phyloP scores from a whole-genome alignment of 2,113 vertebrate genomes.

The Sinocyclocheilus anshuiensis region DNA sequence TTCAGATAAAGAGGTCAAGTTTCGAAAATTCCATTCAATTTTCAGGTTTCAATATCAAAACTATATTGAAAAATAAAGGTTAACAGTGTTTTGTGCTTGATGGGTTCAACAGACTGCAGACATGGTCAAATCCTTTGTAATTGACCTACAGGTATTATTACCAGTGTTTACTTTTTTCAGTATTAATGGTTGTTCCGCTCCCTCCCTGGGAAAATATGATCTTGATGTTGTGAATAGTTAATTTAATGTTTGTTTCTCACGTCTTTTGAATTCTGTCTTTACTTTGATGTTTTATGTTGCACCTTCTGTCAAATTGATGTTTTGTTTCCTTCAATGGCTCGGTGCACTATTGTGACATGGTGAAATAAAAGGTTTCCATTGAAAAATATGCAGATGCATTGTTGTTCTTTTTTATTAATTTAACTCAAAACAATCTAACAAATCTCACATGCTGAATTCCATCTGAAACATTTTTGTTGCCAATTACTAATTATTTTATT shows the following conservation, averaged over 20 bases:
- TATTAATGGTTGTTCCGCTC: slow-evolving; percentile 19
- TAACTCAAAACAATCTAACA: neutral
- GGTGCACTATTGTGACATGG: slow-evolving; percentile 80
- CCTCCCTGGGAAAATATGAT: slow-evolving; percentile 19
- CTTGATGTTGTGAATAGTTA: slow-evolving; percentile 51
- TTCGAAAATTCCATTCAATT: neutral
- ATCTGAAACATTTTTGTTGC: too few relatives aligned
- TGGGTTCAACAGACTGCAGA: neutral
- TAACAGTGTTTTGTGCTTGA: slow-evolving; percentile 18
- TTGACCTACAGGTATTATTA: neutral
- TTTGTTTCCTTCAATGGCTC: slow-evolving; percentile 81
- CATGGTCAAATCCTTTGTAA: slow-evolving; percentile 32
- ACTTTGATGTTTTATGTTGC: slow-evolving; percentile 41
- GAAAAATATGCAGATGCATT: slow-evolving; percentile 2
- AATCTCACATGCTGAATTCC: too few relatives aligned
- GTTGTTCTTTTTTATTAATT: neutral
- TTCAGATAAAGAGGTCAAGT: neutral
- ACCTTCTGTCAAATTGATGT: slow-evolving; percentile 70
- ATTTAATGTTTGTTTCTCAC: slow-evolving; percentile 27
- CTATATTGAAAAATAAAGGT: neutral
- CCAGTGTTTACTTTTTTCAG: slow-evolving; percentile 42
- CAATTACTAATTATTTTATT: too few relatives aligned
- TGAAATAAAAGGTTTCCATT: slow-evolving; percentile 87
- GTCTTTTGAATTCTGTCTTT: neutral
- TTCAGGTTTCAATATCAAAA: slow-evolving; percentile 1